phyloP scores from a whole-genome alignment of 1,140 invertebrate genomes.

The Apolygus lucorum region DNA sequence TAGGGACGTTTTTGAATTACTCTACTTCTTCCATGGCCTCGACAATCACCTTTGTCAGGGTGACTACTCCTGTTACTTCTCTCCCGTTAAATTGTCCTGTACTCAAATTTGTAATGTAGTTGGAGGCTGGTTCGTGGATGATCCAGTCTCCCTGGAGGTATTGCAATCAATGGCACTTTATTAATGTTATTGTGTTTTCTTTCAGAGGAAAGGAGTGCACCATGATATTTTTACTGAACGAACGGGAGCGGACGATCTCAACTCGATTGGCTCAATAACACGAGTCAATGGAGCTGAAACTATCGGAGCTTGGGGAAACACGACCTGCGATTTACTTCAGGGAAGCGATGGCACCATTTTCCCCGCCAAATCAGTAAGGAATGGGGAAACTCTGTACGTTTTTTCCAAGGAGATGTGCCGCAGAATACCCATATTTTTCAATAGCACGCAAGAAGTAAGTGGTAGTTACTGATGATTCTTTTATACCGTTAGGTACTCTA shows the following conservation, averaged over 20 bases:
- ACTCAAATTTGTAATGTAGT: no score
- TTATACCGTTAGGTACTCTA: neutral
- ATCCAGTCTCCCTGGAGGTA: no score
- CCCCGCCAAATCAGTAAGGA: conserved; percentile 5
- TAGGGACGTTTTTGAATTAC: no score
- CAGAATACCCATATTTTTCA: conserved; percentile 18
- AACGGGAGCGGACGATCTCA: neutral
- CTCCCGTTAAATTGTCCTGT: no score
- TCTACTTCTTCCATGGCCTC: no score
- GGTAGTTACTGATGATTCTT: neutral
- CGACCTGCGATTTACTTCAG: conserved; percentile 13
- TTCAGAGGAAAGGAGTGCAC: conserved; percentile 15
- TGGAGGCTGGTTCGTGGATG: no score
- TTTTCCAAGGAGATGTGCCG: conserved; percentile 24
- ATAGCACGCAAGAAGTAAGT: conserved; percentile 20
- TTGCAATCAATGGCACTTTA: no score
- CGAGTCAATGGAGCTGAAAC: neutral
- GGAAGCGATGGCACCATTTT: conserved; percentile 23
- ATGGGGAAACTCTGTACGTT: conserved; percentile 12
- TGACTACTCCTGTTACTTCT: no score
- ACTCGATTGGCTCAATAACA: neutral
- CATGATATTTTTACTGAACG: conserved; percentile 15
- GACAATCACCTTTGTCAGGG: no score
- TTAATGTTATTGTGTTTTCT: no score
- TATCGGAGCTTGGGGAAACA: conserved; percentile 23